Evolutionary conservation across 1,140 invertebrate genomes (phyloP), one percentile per base, ranked within the genome.

Genomic region (Cydia amplana): DNA sequence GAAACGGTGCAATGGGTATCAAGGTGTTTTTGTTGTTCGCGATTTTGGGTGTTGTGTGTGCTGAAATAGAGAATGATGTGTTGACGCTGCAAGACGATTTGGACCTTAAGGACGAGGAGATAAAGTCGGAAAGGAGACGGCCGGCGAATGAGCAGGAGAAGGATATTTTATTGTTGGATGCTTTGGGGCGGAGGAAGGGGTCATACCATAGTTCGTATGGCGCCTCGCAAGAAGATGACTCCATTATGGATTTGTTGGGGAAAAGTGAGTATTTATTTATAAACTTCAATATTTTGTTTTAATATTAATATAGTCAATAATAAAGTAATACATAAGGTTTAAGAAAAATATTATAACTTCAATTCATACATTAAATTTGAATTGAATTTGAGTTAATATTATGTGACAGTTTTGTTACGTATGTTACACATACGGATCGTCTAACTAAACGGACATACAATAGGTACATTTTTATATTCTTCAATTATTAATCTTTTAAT

Each of bases 231-330:
- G 93, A 95, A 73, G 95, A 96, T 76, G 95, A 95, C 80, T 95
- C 95, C 75, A 95, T 97, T 76, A 96, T 97, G 94, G 96, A 97
- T 85, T 96, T 97, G 94, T 93, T 97, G 78, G 96, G 96, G 76
- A 95, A 96, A 96, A 97, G 96, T 97, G 95, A 93, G 95, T 94
- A 83, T 72, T 55, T 51, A 51, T 51, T 40, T n/a, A n/a, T n/a
- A n/a, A n/a, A n/a, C n/a, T n/a, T n/a, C n/a, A n/a, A n/a, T n/a
- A n/a, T n/a, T 10, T 7, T 5, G 0, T 12, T 10, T 43, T 43
- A 43, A 1, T 1, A 43, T 43, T 2, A 43, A 14, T 43, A 43
- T 12, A 5, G 12, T 43, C 10, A 43, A 43, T 43, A 25, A 25
- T 25, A 25, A 25, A 25, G 4, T 28, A 28, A 28, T 28, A 28